These are phyloP conservation scores for Habropoda laboriosa DNA, from an alignment of 1,140 invertebrate species.

Conservation along the genomic window DNA sequence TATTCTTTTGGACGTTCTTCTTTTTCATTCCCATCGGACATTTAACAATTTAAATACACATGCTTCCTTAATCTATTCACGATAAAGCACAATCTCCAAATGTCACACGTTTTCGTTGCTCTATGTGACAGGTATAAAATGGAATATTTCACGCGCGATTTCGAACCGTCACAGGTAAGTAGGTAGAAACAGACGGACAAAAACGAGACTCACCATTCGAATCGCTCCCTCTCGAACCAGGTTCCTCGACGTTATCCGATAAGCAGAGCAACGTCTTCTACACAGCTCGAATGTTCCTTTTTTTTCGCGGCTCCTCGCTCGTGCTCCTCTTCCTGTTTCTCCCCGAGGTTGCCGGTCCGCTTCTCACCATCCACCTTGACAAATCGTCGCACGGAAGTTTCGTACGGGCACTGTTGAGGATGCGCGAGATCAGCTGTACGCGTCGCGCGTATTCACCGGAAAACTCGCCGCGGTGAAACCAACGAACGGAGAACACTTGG, in stretches of 20 bases:
- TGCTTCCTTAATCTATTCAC: no score
- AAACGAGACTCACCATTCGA: constrained; percentile 56
- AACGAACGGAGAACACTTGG: neutral
- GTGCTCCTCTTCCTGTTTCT: neutral
- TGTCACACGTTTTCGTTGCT: no score
- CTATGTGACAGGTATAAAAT: no score
- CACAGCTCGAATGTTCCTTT: constrained; percentile 32
- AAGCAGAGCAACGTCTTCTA: constrained; percentile 43
- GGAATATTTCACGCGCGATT: neutral
- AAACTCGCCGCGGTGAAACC: neutral
- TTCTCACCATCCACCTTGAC: neutral
- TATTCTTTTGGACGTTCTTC: constrained; percentile 9
- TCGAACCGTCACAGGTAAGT: no score
- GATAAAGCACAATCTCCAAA: no score
- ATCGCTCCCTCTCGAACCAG: constrained; percentile 24
- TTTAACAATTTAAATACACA: neutral
- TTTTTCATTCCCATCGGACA: neutral
- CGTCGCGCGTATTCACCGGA: neutral
- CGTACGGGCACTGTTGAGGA: neutral
- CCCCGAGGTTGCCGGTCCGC: no score
- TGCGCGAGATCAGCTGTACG: constrained; percentile 20
- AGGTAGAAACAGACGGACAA: neutral
- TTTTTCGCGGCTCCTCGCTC: constrained; percentile 34
- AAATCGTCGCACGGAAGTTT: constrained; percentile 9
- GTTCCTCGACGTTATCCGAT: constrained; percentile 45